These are phyloP conservation scores for Aleiodes sp. DNA, from an alignment of 1,140 invertebrate genomes.

Conservation along the genomic window DNA sequence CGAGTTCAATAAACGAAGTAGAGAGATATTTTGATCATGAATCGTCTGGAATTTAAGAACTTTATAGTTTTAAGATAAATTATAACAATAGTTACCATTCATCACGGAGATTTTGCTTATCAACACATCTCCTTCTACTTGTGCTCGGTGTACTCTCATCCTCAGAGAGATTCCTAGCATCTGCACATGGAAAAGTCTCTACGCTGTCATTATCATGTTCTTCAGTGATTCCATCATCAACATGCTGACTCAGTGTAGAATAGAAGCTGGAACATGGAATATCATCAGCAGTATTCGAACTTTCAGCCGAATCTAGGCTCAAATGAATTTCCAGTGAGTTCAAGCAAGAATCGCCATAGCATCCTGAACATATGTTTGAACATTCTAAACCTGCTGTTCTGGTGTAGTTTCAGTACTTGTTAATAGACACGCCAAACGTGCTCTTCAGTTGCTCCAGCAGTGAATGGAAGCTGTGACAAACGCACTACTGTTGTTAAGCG, in stretches of 20 bases:
- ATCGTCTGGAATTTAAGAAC: not conserved
- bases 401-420: conserved; percentile 31
- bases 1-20: too few species aligned
- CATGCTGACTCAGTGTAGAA: too few species aligned
- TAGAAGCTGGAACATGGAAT: too few species aligned
- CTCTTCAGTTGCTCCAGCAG: conserved; percentile 21
- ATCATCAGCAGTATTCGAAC: too few species aligned
- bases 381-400: conserved; percentile 29
- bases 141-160: not conserved
- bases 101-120: not conserved
- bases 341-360: not conserved
- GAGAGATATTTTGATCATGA: too few species aligned
- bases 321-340: not conserved
- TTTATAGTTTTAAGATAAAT: not conserved
- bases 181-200: not conserved
- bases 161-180: not conserved
- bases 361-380: conserved; percentile 30
- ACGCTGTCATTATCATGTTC: not conserved
- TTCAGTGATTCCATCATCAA: not conserved
- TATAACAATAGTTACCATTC: not conserved
- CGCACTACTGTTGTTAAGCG: not conserved
- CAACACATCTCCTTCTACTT: not conserved
- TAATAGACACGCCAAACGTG: conserved; percentile 30
- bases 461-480: conserved; percentile 21
- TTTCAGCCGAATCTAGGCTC: too few species aligned